These are phyloP conservation scores for Raja brachyura DNA, from an alignment of 2,113 vertebrate species.

Conservation along the genomic window DNA sequence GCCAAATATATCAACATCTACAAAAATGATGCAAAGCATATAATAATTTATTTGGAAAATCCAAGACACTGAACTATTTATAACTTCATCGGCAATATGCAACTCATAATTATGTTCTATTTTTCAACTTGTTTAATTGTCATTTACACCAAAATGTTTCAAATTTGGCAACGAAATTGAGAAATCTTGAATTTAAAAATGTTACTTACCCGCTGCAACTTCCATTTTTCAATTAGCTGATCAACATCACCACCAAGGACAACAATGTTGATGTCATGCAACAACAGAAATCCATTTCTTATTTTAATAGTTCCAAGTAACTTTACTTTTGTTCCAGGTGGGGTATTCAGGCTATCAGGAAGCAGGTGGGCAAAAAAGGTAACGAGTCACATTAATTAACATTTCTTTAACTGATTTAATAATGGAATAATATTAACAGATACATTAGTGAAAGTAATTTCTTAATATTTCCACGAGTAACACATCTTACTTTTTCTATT, in stretches of 20 bases:
- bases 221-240: slow-evolving; percentile 96
- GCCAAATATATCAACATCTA: too few relatives aligned
- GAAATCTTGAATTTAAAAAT: slow-evolving; percentile 23
- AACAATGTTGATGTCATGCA: slow-evolving; percentile 80
- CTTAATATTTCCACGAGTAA: neutral
- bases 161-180: neutral
- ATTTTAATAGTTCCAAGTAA: slow-evolving; percentile 76
- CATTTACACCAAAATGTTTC: neutral
- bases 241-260: slow-evolving; percentile 93
- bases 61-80: neutral
- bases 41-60: neutral
- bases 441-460: too few relatives aligned
- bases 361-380: slow-evolving; percentile 36
- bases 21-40: too few relatives aligned
- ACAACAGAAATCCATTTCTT: slow-evolving; percentile 84
- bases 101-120: neutral
- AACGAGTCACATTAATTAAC: neutral
- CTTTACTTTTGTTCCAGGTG: slow-evolving; percentile 92
- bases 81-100: neutral
- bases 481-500: neutral
- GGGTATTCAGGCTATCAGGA: slow-evolving; percentile 64
- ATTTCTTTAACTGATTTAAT: neutral
- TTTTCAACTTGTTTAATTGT: neutral
- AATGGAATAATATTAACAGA: neutral
- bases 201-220: slow-evolving; percentile 86